Conservation (phyloP, 2,113 vertebrate species). For the Chrysochloris asiatica region DNA sequence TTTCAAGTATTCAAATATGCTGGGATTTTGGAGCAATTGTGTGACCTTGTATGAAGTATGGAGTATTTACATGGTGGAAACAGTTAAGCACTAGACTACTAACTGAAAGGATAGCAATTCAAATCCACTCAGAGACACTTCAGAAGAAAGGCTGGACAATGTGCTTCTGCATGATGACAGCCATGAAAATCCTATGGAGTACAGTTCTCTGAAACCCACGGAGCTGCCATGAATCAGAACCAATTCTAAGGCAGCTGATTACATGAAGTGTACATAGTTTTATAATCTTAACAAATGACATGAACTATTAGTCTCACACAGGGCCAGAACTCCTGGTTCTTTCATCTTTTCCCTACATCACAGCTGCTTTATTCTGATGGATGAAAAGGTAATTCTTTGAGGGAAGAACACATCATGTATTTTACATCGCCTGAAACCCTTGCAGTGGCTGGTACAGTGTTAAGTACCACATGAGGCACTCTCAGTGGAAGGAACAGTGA, state of each 20-base stretch:
- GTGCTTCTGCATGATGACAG: background rate
- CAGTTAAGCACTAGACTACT: background rate
- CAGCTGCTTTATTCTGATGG: background rate
- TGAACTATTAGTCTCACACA: background rate
- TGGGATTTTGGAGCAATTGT: background rate
- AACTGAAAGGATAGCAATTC: background rate
- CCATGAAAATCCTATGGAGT: background rate
- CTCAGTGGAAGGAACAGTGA: background rate
- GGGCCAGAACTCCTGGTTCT: background rate
- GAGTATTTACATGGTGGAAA: background rate
- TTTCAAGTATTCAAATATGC: background rate
- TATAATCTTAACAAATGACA: conserved; percentile 26
- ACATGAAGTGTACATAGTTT: background rate
- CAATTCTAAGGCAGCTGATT: background rate
- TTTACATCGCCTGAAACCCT: background rate
- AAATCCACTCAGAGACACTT: background rate
- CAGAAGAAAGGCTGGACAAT: background rate
- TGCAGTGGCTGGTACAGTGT: background rate
- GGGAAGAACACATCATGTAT: background rate
- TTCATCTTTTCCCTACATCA: background rate
- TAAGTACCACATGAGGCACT: background rate
- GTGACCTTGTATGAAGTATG: background rate
- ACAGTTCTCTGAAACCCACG: background rate
- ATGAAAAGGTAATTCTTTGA: background rate
- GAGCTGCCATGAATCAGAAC: background rate